Evolutionary conservation across 2,888 invertebrate species (phyloP), one percentile per base, ranked within the genome.

Genomic region (Drosophila buzzatii): DNA sequence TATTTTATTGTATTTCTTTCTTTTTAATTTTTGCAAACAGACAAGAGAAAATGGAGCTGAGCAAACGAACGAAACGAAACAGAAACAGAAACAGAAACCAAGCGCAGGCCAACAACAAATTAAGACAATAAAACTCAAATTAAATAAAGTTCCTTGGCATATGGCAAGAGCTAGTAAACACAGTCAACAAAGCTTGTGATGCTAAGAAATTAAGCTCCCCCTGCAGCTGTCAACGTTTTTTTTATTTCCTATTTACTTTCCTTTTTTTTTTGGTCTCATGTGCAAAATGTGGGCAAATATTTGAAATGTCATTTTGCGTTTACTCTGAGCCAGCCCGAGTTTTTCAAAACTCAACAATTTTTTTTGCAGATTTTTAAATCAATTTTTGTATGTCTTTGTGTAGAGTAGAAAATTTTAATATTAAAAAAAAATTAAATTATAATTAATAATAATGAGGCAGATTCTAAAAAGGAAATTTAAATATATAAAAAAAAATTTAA

Each of bases 91-190:
- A 51, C 12, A 27, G 5, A 27, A n/a, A 18, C 18, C 10, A n/a
- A 41, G 27, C 52, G 14, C 10, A 23, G 37, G 12, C 5, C 35
- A 51, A 10, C 20, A 53, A 18, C 31, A 39, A 65, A 66, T 53
- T 53, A 66, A 53, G 55, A 74, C 74, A 63, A 59, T 55, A 68
- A 68, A 58, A 62, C 33, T 18, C n/a, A 53, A 58, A 69, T 53
- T 33, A 63, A 51, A 41, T 51, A 63, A 73, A 49, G 56, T 49
- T 45, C 67, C 37, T 57, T 56, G 55, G 31, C 23, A 53, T 53
- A 53, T 16, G 37, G n/a, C 8, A 20, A 9, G 16, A 5, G 37
- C 5, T 39, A 14, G 37, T 39, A 53, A 53, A 23, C n/a, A n/a
- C 23, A 35, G 37, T 53, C 37, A 53, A 39, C 37, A 39, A 6